phyloP scores from a whole-genome alignment of 2,797 vertebrate species.

The Pantherophis vulpinus region DNA sequence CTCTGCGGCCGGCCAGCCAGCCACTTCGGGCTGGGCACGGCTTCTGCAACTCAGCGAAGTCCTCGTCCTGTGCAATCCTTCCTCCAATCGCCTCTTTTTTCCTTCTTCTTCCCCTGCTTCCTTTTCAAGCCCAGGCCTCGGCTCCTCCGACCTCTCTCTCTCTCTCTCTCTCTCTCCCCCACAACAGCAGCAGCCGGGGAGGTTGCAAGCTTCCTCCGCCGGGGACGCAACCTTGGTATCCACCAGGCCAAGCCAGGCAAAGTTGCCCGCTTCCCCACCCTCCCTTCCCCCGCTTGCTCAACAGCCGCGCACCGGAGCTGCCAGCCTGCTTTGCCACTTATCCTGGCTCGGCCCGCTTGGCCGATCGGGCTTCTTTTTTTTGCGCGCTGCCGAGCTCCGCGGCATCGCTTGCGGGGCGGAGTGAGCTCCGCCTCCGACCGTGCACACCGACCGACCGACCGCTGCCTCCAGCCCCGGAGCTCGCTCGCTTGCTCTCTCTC shows the following conservation, averaged over 20 bases:
- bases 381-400: neutral
- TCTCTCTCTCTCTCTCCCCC: no score
- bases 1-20: neutral
- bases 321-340: no score
- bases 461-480: neutral
- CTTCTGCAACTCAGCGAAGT: neutral
- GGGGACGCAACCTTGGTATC: neutral
- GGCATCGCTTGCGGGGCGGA: neutral
- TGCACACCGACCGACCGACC: neutral
- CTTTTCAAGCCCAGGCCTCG: neutral
- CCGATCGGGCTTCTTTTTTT: neutral
- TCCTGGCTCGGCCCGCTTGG: no score
- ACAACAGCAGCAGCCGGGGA: neutral
- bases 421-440: neutral
- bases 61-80: neutral
- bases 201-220: neutral
- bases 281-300: no score
- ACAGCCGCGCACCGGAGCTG: neutral
- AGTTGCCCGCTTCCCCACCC: neutral
- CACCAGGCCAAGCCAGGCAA: neutral
- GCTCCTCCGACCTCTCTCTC: no score
- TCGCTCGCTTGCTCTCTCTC: no score
- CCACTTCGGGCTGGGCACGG: neutral
- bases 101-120: neutral
- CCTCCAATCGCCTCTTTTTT: no score